These are phyloP conservation scores for Phyllotreta cruciferae DNA, from an alignment of 2,888 invertebrate species.

Conservation along the genomic window DNA sequence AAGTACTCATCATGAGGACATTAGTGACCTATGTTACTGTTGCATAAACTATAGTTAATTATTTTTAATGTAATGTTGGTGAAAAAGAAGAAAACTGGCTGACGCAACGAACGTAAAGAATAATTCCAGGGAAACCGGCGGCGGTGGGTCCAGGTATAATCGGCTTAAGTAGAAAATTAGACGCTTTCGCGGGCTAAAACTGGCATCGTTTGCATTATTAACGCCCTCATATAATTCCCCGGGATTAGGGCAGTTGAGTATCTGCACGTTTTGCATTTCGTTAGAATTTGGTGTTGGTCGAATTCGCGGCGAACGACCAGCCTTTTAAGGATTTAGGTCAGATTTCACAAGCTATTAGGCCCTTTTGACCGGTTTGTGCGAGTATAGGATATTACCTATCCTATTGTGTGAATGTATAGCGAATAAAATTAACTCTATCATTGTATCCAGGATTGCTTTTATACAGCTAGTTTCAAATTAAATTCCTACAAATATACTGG, in stretches of 20 bases:
- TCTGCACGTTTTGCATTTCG: constrained; percentile 19
- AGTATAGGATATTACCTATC: no score
- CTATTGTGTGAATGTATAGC: no score
- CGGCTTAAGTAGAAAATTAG: constrained; percentile 21
- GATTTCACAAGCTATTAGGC: constrained; percentile 33
- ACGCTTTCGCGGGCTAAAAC: constrained; percentile 25
- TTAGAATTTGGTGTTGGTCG: constrained; percentile 28
- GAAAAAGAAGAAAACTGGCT: constrained; percentile 11
- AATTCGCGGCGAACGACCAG: constrained; percentile 29
- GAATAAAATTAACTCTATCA: no score
- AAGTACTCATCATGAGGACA: no score
- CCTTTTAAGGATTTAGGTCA: constrained; percentile 27
- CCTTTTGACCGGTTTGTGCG: constrained; percentile 21
- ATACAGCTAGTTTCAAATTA: no score
- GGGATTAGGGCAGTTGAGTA: constrained; percentile 20
- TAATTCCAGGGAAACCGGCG: background rate
- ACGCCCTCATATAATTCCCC: constrained; percentile 23
- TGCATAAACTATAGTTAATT: no score
- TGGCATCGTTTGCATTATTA: constrained; percentile 28
- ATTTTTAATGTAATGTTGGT: background rate
- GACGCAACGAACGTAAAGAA: constrained; percentile 14
- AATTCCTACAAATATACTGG: no score
- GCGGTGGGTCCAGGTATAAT: constrained; percentile 26
- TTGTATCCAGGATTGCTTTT: no score
- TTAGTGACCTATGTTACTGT: no score